A percentile compares a stretch with the other conserved stretches of the same genome.
Conservation (phyloP, 2,797 vertebrate species). For the Sciurus carolinensis region DNA sequence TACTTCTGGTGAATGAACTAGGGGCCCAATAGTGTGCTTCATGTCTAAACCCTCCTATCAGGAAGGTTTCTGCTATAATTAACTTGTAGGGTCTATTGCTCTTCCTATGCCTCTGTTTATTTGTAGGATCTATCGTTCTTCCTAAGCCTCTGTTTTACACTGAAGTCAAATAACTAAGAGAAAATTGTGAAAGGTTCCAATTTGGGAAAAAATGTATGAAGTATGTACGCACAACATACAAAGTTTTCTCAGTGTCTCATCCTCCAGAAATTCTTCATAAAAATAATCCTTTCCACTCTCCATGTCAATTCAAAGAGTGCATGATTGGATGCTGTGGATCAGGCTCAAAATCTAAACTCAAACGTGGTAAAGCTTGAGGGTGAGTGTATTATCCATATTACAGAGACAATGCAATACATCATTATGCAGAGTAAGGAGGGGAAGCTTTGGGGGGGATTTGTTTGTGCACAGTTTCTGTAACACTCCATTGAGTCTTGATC, state of each 20-base stretch:
- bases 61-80: neutral
- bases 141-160: neutral
- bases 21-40: neutral
- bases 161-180: neutral
- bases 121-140: neutral
- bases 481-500: neutral
- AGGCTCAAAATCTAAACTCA: neutral
- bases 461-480: neutral
- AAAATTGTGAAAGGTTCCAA: neutral
- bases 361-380: neutral
- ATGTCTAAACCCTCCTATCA: neutral
- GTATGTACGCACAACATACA: neutral
- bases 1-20: neutral
- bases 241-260: neutral
- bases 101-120: neutral
- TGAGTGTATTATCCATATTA: neutral
- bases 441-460: too few species aligned
- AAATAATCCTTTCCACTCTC: neutral
- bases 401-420: neutral
- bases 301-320: neutral
- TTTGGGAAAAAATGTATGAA: neutral
- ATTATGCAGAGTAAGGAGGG: neutral
- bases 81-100: neutral
- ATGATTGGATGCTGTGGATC: neutral
- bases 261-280: constrained; percentile 8